Percentiles rank a stretch among this genome's conserved stretches.
These are phyloP conservation scores for Lysandra bellargus DNA, from an alignment of 2,888 invertebrate species.

Conservation along the genomic window DNA sequence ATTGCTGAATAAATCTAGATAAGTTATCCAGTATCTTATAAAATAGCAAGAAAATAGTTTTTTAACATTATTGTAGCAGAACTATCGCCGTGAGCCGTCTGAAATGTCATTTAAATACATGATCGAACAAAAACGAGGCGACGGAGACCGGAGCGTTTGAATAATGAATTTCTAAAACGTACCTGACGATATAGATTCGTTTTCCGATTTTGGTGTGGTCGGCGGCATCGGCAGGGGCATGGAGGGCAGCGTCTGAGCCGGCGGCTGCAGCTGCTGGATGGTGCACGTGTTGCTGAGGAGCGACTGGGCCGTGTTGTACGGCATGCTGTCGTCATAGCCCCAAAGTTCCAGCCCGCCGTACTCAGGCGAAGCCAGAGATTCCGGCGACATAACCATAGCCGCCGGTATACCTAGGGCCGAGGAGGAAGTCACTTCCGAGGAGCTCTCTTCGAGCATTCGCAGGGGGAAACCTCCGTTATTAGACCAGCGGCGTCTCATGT, in stretches of 20 bases:
- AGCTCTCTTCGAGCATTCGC: conserved; percentile 86
- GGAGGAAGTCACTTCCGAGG: conserved; percentile 88
- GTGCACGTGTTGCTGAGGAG: conserved; percentile 73
- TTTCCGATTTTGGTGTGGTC: conserved; percentile 77
- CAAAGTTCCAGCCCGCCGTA: conserved; percentile 91
- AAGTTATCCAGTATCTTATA: neutral
- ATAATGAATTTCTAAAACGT: conserved; percentile 44
- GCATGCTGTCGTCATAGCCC: conserved; percentile 83
- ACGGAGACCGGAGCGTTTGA: neutral
- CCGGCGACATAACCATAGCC: conserved; percentile 88
- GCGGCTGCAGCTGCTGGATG: conserved; percentile 72
- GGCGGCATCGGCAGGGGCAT: conserved; percentile 76
- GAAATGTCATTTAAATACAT: conserved; percentile 3
- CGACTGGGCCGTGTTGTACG: conserved; percentile 70
- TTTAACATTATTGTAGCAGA: neutral
- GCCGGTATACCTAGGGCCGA: conserved; percentile 86
- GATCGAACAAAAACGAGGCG: neutral
- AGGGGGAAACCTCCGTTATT: conserved; percentile 86
- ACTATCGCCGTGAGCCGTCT: neutral
- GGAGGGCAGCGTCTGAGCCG: conserved; percentile 77
- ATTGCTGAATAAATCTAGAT: neutral
- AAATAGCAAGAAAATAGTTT: neutral
- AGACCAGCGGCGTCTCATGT: conserved; percentile 90
- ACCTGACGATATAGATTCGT: conserved; percentile 80
- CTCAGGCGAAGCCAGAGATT: conserved; percentile 87